Evolutionary conservation across 2,797 vertebrate genomes (phyloP).

Genomic region (Zenarchopterus dispar): DNA sequence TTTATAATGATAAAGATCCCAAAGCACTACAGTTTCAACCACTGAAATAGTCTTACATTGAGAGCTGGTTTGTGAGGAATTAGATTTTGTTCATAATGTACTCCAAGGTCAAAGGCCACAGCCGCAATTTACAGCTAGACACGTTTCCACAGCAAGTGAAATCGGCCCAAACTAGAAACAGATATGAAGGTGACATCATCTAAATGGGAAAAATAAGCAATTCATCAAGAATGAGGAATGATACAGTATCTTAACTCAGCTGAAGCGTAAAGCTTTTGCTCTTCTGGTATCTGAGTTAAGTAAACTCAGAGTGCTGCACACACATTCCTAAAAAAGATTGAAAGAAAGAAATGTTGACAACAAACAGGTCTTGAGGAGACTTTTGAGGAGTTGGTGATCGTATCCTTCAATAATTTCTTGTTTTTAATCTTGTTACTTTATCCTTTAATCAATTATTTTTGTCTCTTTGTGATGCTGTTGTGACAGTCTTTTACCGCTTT

Average conservation of each 20-base stretch:
- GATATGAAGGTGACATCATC: slow-evolving; percentile 9
- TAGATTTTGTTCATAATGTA: slow-evolving; percentile 1
- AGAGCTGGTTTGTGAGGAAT: neutral
- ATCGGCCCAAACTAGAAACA: slow-evolving; percentile 11
- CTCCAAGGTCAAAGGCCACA: slow-evolving; percentile 8
- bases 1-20: slow-evolving; percentile 1
- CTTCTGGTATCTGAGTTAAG: slow-evolving; percentile 40
- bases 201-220: slow-evolving; percentile 37
- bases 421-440: slow-evolving; percentile 64
- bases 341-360: slow-evolving; percentile 59
- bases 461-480: slow-evolving; percentile 36
- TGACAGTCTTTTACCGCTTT: slow-evolving; percentile 55
- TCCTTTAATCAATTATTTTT: slow-evolving; percentile 65
- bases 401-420: slow-evolving; percentile 49
- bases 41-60: neutral
- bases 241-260: slow-evolving; percentile 24
- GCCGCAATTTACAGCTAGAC: slow-evolving; percentile 17
- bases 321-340: slow-evolving; percentile 47
- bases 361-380: slow-evolving; percentile 63
- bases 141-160: slow-evolving; percentile 21
- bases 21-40: neutral
- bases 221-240: slow-evolving; percentile 24
- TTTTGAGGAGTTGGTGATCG: slow-evolving; percentile 52
- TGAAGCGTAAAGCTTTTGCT: slow-evolving; percentile 21
- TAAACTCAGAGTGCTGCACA: slow-evolving; percentile 55